phyloP scores from a whole-genome alignment of 1,140 invertebrate genomes.

The Lepidostoma basale region DNA sequence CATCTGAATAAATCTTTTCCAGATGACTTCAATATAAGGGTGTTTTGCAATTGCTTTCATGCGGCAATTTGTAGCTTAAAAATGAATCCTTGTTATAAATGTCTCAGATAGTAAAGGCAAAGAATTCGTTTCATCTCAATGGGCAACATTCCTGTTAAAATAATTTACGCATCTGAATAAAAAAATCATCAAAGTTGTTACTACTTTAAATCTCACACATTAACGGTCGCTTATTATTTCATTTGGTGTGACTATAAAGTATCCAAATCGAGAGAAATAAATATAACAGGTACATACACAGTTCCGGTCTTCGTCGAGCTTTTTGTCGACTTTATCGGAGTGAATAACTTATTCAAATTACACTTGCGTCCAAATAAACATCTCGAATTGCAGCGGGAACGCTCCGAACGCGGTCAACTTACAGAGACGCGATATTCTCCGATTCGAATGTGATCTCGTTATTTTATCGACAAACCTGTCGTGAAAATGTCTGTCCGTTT shows the following conservation, averaged over 20 bases:
- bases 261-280: not conserved
- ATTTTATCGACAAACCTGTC: slow-evolving; percentile 25
- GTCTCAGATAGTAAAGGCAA: too few species aligned
- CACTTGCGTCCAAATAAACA: slow-evolving; percentile 30
- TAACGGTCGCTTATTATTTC: slow-evolving; percentile 5
- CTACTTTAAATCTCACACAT: slow-evolving; percentile 6
- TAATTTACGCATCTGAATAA: too few species aligned
- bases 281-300: slow-evolving; percentile 1
- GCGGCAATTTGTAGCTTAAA: too few species aligned
- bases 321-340: slow-evolving; percentile 5
- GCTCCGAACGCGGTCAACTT: slow-evolving; percentile 7
- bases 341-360: slow-evolving; percentile 37
- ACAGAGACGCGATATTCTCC: not conserved
- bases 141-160: too few species aligned
- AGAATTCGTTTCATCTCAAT: too few species aligned
- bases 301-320: not conserved
- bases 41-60: too few species aligned
- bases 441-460: slow-evolving; percentile 35
- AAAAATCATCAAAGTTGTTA: too few species aligned
- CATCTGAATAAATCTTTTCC: too few species aligned
- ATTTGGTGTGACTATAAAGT: slow-evolving; percentile 2
- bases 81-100: too few species aligned
- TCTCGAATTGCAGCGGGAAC: slow-evolving; percentile 14
- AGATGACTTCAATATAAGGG: too few species aligned
- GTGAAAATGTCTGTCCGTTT: not conserved